These are phyloP conservation scores for Listronotus bonariensis DNA, from an alignment of 1,140 invertebrate species.

Conservation along the genomic window DNA sequence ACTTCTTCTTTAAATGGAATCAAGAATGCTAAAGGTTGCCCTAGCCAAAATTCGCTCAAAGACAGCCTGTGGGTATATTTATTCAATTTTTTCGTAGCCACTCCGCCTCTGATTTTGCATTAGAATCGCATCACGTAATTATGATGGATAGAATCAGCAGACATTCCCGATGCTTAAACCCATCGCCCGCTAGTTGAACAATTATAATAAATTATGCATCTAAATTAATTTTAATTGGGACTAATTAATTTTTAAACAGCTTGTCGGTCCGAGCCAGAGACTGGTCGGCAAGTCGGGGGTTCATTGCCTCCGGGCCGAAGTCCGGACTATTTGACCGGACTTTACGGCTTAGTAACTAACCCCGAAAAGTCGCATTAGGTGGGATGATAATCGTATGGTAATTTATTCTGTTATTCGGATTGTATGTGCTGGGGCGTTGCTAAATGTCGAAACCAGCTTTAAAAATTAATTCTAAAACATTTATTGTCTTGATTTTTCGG, in stretches of 20 bases:
- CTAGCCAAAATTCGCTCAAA: too few relatives aligned
- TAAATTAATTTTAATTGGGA: constrained; percentile 21
- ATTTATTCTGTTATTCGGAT: too few relatives aligned
- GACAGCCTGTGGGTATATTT: too few relatives aligned
- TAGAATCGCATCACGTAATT: constrained; percentile 5
- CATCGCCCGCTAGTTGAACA: constrained; percentile 10
- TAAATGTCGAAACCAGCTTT: too few relatives aligned
- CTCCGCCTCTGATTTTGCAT: neutral
- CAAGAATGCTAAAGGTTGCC: too few relatives aligned
- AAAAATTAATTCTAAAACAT: too few relatives aligned
- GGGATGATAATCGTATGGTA: neutral
- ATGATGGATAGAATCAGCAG: constrained; percentile 13
- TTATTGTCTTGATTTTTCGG: too few relatives aligned
- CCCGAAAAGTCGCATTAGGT: neutral
- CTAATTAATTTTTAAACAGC: constrained; percentile 21
- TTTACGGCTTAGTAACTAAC: neutral
- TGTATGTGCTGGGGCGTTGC: too few relatives aligned
- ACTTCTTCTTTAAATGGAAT: too few relatives aligned
- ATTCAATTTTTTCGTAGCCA: too few relatives aligned
- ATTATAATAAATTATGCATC: constrained; percentile 25
- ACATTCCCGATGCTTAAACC: constrained; percentile 6
- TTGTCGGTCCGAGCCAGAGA: constrained; percentile 12
- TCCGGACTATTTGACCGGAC: constrained; percentile 9
- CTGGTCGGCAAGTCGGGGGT: constrained; percentile 4
- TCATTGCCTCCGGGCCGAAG: constrained; percentile 14